Percentiles rank a stretch among this genome's conserved stretches.
Conservation (phyloP, 2,888 invertebrate genomes). For the Caenorhabditis sulstoni region DNA sequence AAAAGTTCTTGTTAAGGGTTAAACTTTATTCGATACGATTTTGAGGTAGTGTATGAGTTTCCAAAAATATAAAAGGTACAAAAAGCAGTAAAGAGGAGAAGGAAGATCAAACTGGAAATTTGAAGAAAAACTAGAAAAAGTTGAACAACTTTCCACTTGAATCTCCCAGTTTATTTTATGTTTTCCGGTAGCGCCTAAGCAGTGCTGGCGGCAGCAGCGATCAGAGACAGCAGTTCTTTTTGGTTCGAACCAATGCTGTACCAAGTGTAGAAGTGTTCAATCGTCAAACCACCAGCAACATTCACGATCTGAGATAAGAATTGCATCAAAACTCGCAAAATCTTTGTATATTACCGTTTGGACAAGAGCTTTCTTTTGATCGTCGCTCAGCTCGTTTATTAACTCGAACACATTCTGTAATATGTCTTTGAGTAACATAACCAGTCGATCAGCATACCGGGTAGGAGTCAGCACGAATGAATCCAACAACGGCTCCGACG, state of each 20-base stretch:
- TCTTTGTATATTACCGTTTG: neutral
- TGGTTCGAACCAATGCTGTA: neutral
- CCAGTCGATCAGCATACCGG: neutral
- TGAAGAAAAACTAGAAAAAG: too few species aligned
- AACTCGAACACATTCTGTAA: neutral
- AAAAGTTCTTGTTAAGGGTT: too few species aligned
- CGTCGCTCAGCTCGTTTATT: neutral
- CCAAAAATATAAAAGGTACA: too few species aligned
- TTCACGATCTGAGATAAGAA: slow-evolving; percentile 10
- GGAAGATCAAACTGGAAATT: too few species aligned
- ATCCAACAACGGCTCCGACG: slow-evolving; percentile 1
- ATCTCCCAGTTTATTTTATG: too few species aligned
- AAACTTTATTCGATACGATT: too few species aligned
- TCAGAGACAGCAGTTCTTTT: neutral
- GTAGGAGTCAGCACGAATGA: neutral
- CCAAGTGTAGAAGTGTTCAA: neutral
- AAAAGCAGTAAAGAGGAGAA: too few species aligned
- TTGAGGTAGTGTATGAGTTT: too few species aligned
- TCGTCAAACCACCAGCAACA: neutral
- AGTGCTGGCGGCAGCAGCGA: neutral
- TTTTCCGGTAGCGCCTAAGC: too few species aligned
- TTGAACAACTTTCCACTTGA: too few species aligned
- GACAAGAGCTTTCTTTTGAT: slow-evolving; percentile 2
- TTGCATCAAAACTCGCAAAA: neutral
- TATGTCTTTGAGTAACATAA: too few species aligned